A percentile compares a stretch with the other conserved stretches of the same genome.
Conservation (phyloP, 1,140 invertebrate species). For the Halictus rubicundus region DNA sequence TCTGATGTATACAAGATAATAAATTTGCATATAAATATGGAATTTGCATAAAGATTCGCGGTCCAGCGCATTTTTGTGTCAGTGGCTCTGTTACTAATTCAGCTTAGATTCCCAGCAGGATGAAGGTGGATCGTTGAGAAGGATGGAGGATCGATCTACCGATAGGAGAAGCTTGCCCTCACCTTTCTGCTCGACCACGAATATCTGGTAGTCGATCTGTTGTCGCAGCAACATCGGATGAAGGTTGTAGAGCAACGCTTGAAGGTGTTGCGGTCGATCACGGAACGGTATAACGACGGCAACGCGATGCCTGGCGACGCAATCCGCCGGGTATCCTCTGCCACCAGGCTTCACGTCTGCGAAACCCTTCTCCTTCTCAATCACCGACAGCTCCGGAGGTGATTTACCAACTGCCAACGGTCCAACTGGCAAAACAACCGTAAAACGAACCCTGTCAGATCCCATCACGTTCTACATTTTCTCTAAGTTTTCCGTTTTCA, state of each 20-base stretch:
- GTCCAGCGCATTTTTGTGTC: too few relatives aligned
- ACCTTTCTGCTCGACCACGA: conserved; percentile 95
- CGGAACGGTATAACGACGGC: conserved; percentile 95
- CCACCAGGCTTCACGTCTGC: conserved; percentile 86
- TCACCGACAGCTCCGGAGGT: conserved; percentile 72
- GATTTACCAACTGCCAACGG: conserved; percentile 74
- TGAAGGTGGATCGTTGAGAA: too few relatives aligned
- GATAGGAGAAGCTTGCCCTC: conserved; percentile 17
- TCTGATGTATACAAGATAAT: too few relatives aligned
- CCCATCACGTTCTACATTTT: too few relatives aligned
- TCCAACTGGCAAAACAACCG: conserved; percentile 73
- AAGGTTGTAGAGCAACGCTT: conserved; percentile 91
- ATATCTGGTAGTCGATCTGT: conserved; percentile 95
- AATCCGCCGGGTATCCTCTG: conserved; percentile 87
- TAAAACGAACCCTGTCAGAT: not conserved
- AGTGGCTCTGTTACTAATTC: too few relatives aligned
- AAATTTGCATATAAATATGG: too few relatives aligned
- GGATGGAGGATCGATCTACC: too few relatives aligned
- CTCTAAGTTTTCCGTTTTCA: too few relatives aligned
- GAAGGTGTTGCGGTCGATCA: conserved; percentile 91
- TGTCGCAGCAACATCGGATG: conserved; percentile 95
- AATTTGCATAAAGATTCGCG: too few relatives aligned
- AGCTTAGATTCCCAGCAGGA: too few relatives aligned
- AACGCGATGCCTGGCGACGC: conserved; percentile 88
- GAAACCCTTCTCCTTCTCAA: conserved; percentile 76